phyloP scores from a whole-genome alignment of 2,888 invertebrate species.

The Horisme vitalbata region DNA sequence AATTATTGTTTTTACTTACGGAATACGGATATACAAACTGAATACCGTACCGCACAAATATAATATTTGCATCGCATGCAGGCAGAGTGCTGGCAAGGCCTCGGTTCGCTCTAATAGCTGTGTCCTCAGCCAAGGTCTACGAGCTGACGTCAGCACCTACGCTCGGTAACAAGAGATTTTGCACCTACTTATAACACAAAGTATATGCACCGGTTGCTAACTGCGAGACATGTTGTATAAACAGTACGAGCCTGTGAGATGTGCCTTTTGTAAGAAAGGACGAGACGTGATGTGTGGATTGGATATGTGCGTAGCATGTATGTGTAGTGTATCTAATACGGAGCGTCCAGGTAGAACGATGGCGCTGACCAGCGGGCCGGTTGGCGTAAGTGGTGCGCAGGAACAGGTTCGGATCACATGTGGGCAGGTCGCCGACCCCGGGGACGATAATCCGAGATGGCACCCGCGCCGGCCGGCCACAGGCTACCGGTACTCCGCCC shows the following conservation, averaged over 20 bases:
- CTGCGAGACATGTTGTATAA: constrained; percentile 25
- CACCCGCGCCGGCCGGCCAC: constrained; percentile 47
- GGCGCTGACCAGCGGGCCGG: constrained; percentile 50
- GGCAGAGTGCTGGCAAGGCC: constrained; percentile 69
- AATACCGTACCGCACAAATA: constrained; percentile 31
- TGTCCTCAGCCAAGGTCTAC: constrained; percentile 75
- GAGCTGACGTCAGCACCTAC: constrained; percentile 70
- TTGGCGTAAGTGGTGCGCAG: constrained; percentile 63
- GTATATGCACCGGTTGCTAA: constrained; percentile 42
- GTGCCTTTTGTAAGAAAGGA: constrained; percentile 25
- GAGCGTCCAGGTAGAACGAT: constrained; percentile 42
- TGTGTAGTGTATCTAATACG: too few species aligned
- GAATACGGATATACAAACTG: constrained; percentile 28
- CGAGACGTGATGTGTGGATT: constrained; percentile 22
- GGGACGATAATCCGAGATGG: constrained; percentile 61
- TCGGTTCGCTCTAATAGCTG: constrained; percentile 72
- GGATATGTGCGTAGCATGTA: too few species aligned
- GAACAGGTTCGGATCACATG: constrained; percentile 78
- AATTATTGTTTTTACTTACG: constrained; percentile 14
- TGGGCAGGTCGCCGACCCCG: constrained; percentile 69
- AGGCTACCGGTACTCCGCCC: constrained; percentile 32
- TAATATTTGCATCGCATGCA: constrained; percentile 56
- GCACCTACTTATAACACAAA: constrained; percentile 45
- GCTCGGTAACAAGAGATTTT: constrained; percentile 65
- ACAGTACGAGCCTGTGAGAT: constrained; percentile 3